Evolutionary conservation across 2,113 vertebrate species (phyloP), one percentile per base, ranked within the genome.

Genomic region (Macrotus californicus): DNA sequence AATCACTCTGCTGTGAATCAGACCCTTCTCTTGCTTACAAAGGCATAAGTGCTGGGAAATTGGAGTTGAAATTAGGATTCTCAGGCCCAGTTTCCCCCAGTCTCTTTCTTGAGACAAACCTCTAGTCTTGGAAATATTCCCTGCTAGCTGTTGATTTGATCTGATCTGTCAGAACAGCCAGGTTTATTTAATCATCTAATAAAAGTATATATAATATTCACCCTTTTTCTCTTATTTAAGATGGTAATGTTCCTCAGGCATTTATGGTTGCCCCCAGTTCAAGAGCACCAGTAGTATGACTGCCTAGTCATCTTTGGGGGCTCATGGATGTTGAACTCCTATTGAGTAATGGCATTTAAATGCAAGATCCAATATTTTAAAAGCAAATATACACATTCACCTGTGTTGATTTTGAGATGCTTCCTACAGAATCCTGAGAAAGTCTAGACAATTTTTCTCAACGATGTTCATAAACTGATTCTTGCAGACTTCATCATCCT

Each of bases 51-150:
- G 9, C 34, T 59, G 34, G 26, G 15, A 89, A 90, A 64, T 7
- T 39, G 26, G 73, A 79, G 14, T 21, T 61, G 16, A 11, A 46
- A 3, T 76, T 26, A 82, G 34, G 22, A n/a, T 83, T 46, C 36
- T 67, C 18, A 41, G n/a, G 2, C 11, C 72, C 39, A 56, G 34
- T 0, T 4, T 39, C 8, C 26, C 39, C 46, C n/a, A 1, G 0
- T 36, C 31, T 96, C 10, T 72, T 41, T 56, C 76, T 24, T 87
- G n/a, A 85, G 39, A 29, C 16, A 46, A 41, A 75, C 24, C 34
- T 56, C 34, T 75, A 81, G 18, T 26, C 13, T 66, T 61, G 31
- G 22, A 89, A 82, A 52, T 67, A 67, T 66, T 56, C 31, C 21
- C 36, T 41, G 34, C 5, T 26, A 66, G 19, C 3, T 12, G 84